Evolutionary conservation across 92 coral and sea anemone species (phyloP).

Genomic region (Montipora capitata): DNA sequence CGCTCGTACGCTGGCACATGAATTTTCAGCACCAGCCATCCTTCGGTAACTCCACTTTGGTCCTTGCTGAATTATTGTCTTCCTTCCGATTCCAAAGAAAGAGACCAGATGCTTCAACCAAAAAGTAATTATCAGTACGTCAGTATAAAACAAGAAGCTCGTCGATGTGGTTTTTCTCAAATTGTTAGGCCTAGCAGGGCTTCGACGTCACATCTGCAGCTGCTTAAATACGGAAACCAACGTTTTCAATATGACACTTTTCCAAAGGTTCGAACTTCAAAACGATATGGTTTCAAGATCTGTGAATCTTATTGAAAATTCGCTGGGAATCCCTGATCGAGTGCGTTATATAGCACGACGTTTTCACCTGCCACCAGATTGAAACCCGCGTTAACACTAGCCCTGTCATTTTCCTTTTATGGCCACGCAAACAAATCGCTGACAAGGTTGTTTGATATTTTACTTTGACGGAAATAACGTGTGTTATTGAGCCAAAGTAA

Average conservation of each 20-base stretch:
- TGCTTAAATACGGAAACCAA: neutral
- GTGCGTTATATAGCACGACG: neutral
- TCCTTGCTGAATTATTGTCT: neutral
- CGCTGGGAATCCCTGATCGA: neutral
- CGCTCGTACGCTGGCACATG: constrained; percentile 66
- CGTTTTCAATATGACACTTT: constrained; percentile 8
- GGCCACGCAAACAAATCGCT: constrained; percentile 32
- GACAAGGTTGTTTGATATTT: constrained; percentile 28
- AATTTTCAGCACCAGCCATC: constrained; percentile 51
- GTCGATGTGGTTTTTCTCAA: no score
- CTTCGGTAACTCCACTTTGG: neutral
- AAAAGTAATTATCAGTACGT: no score
- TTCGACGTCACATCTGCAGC: constrained; percentile 6
- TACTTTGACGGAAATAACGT: constrained; percentile 44
- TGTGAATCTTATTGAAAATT: neutral
- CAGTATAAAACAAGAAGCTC: no score
- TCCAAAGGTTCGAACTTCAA: constrained; percentile 13
- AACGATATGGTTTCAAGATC: neutral
- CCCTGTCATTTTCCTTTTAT: constrained; percentile 20
- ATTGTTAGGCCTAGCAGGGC: neutral
- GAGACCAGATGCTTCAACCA: neutral
- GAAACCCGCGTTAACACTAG: neutral
- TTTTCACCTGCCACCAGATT: neutral
- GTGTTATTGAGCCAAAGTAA: no score
- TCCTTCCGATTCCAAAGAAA: neutral